Base-by-base conservation (phyloP, 2,888 invertebrate species). In the Pachymerium ferrugineum region DNA sequence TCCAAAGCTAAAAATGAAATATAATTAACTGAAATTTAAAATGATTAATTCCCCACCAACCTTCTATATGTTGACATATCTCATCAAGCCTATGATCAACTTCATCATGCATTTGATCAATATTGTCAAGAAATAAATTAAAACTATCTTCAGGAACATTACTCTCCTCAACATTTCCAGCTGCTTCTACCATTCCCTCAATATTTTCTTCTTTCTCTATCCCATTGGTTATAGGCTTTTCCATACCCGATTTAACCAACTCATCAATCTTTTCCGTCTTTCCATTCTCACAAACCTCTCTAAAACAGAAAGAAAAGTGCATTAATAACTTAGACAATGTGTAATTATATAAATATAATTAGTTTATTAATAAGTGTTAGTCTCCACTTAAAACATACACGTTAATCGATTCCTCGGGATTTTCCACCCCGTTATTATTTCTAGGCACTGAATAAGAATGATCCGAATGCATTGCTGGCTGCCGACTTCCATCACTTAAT, bases 41-140 rank as follows among this genome's bases (percentile, higher is more conserved):
- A n/a, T n/a, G n/a, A n/a, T n/a, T n/a, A n/a, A n/a, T n/a, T n/a
- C 12, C 12, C 19, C n/a, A n/a, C n/a, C n/a, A n/a, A 68, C 82
- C 80, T 82, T 88, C 87, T 75, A 93, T 87, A 82, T 91, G 89
- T 10, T 88, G 87, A 83, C 93, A 92, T 72, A 93, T 88, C 71
- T 88, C 87, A 78, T 88, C 88, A 67, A 94, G 85, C 47, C 90
- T 82, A 0, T 88, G 87, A 81, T 91, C 89, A 33, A 93, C 86
- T 74, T 89, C 85, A 75, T 87, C 86, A 81, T 93, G 91, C 79
- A 89, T 89, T 77, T 90, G 88, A 78, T 88, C 87, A 73, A 94
- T 87, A 80, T 93, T 92, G 29, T 90, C 88, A 77, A 93, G 83
- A 71, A 94, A 84, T 10, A 54, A 54, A 54, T 12, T 54, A 22